These are phyloP conservation scores for Habropoda laboriosa DNA, from an alignment of 1,140 invertebrate genomes.

Conservation along the genomic window DNA sequence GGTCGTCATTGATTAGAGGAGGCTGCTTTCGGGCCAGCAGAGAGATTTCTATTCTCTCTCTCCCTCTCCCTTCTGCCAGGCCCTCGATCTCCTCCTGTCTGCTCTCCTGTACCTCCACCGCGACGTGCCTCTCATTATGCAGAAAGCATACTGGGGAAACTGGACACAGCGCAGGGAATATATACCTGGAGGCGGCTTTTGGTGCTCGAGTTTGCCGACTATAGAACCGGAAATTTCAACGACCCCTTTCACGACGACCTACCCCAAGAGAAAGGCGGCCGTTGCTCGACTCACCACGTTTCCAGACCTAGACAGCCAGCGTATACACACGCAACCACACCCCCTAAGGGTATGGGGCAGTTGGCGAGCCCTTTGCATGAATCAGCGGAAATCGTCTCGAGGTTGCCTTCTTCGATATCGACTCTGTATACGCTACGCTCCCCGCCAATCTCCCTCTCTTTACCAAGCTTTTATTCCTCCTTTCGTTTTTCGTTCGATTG, in stretches of 20 bases:
- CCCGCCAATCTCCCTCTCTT: background rate
- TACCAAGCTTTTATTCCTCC: background rate
- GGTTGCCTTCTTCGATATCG: conserved; percentile 6
- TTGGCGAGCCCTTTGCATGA: conserved; percentile 13
- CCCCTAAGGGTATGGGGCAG: background rate
- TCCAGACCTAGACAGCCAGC: conserved; percentile 6
- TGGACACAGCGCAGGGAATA: conserved; percentile 41
- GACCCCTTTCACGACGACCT: conserved; percentile 50
- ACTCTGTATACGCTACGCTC: too few relatives aligned
- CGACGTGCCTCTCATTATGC: conserved; percentile 38
- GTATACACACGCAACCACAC: background rate
- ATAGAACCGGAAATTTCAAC: conserved; percentile 54
- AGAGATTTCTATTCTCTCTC: conserved; percentile 27
- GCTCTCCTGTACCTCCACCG: background rate
- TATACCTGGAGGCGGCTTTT: conserved; percentile 39
- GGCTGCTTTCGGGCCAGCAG: background rate
- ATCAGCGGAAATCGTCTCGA: conserved; percentile 43
- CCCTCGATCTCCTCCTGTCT: background rate
- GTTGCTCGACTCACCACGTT: conserved; percentile 38
- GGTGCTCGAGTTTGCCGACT: conserved; percentile 42
- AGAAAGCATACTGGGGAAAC: conserved; percentile 36
- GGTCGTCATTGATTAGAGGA: conserved; percentile 30
- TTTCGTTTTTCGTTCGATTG: background rate
- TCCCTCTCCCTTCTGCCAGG: background rate
- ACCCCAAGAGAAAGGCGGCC: conserved; percentile 47